These are phyloP conservation scores for Synanthedon andrenaeformis DNA, from an alignment of 2,888 invertebrate species.

Conservation along the genomic window DNA sequence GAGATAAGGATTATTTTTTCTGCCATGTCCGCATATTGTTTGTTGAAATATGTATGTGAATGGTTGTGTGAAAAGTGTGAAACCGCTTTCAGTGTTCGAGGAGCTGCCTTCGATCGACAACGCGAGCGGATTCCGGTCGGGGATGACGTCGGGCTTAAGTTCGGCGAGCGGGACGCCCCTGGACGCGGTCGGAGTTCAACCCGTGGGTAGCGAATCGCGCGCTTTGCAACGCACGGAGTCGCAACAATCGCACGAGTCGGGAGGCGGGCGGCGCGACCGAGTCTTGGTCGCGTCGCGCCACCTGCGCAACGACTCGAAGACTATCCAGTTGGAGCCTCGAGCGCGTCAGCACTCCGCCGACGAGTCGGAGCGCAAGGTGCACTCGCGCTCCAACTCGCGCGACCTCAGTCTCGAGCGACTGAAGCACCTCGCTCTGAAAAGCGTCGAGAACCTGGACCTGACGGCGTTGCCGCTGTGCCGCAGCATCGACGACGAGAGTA, in stretches of 20 bases:
- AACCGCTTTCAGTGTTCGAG: constrained; percentile 74
- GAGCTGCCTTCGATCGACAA: constrained; percentile 74
- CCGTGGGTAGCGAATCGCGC: constrained; percentile 13
- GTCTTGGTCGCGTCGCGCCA: constrained; percentile 67
- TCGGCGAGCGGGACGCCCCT: constrained; percentile 50
- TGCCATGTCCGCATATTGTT: too few species aligned
- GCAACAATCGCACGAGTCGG: constrained; percentile 30
- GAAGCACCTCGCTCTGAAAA: constrained; percentile 55
- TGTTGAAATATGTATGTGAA: too few species aligned
- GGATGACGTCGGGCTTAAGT: constrained; percentile 46
- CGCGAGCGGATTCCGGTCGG: constrained; percentile 58
- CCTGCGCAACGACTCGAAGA: constrained; percentile 73
- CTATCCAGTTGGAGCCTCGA: constrained; percentile 73
- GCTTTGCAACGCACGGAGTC: constrained; percentile 54
- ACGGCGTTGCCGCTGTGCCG: constrained; percentile 45
- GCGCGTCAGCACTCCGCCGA: constrained; percentile 51
- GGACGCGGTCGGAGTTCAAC: constrained; percentile 20
- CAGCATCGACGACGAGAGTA: constrained; percentile 56
- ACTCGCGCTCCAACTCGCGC: constrained; percentile 67
- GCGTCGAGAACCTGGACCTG: constrained; percentile 58
- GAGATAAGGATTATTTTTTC: too few species aligned
- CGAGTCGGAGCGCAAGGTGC: constrained; percentile 37
- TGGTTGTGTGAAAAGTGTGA: too few species aligned
- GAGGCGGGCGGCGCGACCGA: constrained; percentile 35
- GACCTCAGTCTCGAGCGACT: constrained; percentile 60